Evolutionary conservation across 2,797 vertebrate genomes (phyloP).

Genomic region (Gambelia wislizenii): DNA sequence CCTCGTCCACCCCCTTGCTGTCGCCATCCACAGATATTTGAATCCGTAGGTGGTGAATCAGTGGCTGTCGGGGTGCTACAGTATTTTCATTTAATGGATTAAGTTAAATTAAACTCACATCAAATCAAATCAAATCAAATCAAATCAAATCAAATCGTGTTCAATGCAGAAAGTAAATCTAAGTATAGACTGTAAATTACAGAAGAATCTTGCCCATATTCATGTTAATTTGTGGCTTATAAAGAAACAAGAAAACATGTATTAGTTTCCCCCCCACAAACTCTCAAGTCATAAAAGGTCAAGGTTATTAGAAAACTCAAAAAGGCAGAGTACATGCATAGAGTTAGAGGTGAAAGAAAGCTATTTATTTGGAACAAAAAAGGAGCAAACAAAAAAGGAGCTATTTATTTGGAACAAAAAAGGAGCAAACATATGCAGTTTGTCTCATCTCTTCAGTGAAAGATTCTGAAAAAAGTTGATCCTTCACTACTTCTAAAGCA

Average conservation of each 20-base stretch:
- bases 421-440: background rate
- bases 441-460: too few species aligned
- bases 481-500: background rate
- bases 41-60: too few species aligned
- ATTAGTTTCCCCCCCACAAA: background rate
- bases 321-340: background rate
- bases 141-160: background rate
- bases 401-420: too few species aligned
- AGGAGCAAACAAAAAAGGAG: background rate
- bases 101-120: background rate
- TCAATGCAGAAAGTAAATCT: slow-evolving; percentile 1
- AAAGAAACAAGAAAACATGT: background rate
- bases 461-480: slow-evolving; percentile 1
- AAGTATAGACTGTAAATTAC: background rate
- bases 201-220: background rate
- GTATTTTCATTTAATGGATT: background rate
- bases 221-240: background rate
- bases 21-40: too few species aligned
- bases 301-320: background rate
- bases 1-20: too few species aligned
- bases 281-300: background rate
- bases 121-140: background rate
- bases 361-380: background rate
- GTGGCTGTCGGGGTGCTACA: too few species aligned
- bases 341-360: background rate